Evolutionary conservation across 2,113 vertebrate species (phyloP).

Genomic region (Amphiprion ocellaris): DNA sequence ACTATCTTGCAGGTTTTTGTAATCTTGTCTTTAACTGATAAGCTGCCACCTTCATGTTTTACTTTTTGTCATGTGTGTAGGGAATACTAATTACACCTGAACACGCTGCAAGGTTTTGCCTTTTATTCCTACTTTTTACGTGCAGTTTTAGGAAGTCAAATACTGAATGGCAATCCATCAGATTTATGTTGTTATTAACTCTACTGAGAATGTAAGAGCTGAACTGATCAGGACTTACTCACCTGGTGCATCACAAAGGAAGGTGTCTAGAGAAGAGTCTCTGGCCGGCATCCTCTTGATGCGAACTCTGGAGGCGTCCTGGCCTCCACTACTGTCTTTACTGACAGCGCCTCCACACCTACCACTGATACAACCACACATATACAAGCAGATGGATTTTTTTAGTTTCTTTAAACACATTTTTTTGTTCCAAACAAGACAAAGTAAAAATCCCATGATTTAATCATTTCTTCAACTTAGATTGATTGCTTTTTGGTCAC

Average conservation of each 20-base stretch:
- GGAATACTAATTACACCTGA: neutral
- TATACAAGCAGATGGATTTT: neutral
- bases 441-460: neutral
- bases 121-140: neutral
- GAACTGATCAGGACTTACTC: conserved; percentile 5
- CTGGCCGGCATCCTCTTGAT: conserved; percentile 90
- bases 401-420: neutral
- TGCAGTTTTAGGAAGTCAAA: neutral
- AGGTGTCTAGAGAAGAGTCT: conserved; percentile 85
- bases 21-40: conserved; percentile 1
- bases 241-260: conserved; percentile 95
- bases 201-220: neutral
- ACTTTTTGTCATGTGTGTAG: neutral
- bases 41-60: neutral
- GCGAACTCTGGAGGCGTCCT: conserved; percentile 66
- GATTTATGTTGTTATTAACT: too few relatives aligned
- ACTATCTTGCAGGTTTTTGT: neutral
- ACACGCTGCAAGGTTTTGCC: conserved; percentile 4
- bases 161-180: neutral
- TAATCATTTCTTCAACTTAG: neutral
- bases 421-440: neutral
- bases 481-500: neutral
- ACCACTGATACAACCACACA: conserved; percentile 33
- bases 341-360: conserved; percentile 50
- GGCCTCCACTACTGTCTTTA: conserved; percentile 52